Conservation (phyloP, 2,797 vertebrate species). For the Pagetopsis macropterus region DNA sequence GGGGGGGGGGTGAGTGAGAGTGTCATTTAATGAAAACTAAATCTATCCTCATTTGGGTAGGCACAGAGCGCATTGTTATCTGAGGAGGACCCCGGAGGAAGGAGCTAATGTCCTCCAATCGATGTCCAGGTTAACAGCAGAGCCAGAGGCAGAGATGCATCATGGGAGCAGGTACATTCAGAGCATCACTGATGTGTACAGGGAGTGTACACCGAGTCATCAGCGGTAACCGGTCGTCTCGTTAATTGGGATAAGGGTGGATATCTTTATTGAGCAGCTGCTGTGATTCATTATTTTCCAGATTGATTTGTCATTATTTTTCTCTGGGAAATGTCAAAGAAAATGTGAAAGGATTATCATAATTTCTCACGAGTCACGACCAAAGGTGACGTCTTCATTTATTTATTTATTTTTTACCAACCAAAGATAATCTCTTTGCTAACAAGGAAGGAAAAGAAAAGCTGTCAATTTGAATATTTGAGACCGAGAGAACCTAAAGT, state of each 20-base stretch:
- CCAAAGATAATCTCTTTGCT: background rate
- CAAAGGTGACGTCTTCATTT: background rate
- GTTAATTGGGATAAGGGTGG: background rate
- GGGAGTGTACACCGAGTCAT: background rate
- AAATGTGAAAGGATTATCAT: background rate
- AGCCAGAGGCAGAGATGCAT: conserved; percentile 35
- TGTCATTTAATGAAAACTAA: conserved; percentile 57
- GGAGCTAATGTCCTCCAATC: conserved; percentile 60
- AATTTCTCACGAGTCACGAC: background rate
- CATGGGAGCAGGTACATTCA: conserved; percentile 35
- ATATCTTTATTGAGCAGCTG: conserved; percentile 8
- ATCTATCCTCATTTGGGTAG: conserved; percentile 52
- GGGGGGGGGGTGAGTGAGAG: background rate
- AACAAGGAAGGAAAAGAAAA: background rate
- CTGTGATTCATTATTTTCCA: background rate
- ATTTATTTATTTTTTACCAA: background rate
- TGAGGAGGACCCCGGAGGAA: conserved; percentile 39
- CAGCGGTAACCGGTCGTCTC: background rate
- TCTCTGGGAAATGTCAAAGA: background rate
- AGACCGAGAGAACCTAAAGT: background rate
- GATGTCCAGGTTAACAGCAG: conserved; percentile 56
- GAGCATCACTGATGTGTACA: conserved; percentile 28
- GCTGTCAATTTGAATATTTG: background rate
- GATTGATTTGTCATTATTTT: background rate
- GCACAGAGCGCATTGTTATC: conserved; percentile 49